A percentile compares a stretch with the other conserved stretches of the same genome.
Conservation (phyloP, 2,113 vertebrate genomes). For the mouse (Mus musculus) region GRCm39 chr6:99563001-99563500, state of each 20-base stretch:
- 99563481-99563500: not conserved
- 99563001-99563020: rapidly evolving
- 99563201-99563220: constrained; percentile 19
- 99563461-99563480: not conserved
- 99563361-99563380: not conserved
- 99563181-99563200: not conserved
- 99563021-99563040: constrained; percentile 33
- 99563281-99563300: rapidly evolving
- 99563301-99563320: not conserved
- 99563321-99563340: not conserved
- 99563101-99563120: not conserved
- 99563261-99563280: not conserved
- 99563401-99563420: not conserved
- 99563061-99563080: rapidly evolving
- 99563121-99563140: not conserved
- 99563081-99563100: not conserved
- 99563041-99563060: not conserved
- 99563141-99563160: not conserved
- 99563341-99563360: not conserved
- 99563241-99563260: not conserved
- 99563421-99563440: not conserved
- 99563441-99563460: not conserved
- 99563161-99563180: not conserved
- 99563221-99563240: not conserved
- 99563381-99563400: not conserved